Base-by-base conservation (phyloP, 1,140 invertebrate genomes). In the Apis dorsata region DNA sequence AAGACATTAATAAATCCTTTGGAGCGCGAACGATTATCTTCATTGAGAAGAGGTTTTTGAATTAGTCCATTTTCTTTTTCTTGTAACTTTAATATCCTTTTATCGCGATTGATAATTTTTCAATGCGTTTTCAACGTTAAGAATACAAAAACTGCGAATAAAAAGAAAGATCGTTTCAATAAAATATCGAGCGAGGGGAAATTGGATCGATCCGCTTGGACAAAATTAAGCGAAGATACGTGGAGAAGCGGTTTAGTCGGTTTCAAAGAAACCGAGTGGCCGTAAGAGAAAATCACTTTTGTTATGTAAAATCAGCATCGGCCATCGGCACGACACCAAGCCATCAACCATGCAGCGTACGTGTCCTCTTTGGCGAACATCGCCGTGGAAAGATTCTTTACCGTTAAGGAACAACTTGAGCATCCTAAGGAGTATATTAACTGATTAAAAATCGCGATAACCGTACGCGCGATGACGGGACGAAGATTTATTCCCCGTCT, bases 381-480 rank as follows among this genome's bases (percentile, higher is more conserved):
- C 73, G 44, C 19, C 8, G 80, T 13, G 19, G 55, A 60, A 72
- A 78, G 68, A 83, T 79, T 79, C 68, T 70, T 70, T 79, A 79
- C 76, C 68, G 66, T 72, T 83, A 72, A 70, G 57, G 51, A 34
- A 70, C 76, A 65, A 71, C 68, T 44, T 72, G 76, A 51, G 75
- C 76, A 82, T 77, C 65, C 55, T 57, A 77, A 79, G 59, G 34
- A 59, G 68, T 60, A 34, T 78, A 83, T 83, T 57, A 72, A 57
- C 59, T 34, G 81, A 83, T 78, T 78, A 72, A 79, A 74, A 74
- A 73, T 62, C 72, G 5, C 70, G 83, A 82, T 81, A 77, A 49
- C 59, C 81, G 49, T 69, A 28, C 34, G 34, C 34, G 34, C 24
- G 86, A 79, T 55, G 65, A 71, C 59, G 57, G 63, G 74, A 69